Evolutionary conservation across 1,140 invertebrate species (phyloP), one percentile per base, ranked within the genome.

Genomic region (Brachionus sp.): DNA sequence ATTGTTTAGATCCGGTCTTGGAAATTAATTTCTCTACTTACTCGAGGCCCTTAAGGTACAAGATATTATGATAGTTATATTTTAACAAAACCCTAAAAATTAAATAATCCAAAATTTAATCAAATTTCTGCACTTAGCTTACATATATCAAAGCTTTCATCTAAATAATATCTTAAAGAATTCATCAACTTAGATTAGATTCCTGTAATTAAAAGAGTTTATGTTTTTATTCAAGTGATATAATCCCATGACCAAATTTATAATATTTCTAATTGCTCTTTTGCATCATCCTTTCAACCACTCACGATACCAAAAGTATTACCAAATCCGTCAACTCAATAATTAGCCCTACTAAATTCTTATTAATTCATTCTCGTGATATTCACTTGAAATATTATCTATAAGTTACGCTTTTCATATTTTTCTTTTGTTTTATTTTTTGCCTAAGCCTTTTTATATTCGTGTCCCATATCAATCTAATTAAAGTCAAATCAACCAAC

Each of bases 391-490:
- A 33, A 66, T 70, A 70, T 70, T 70, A 70, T 70, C 66, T 70
- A 70, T 37, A 70, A 70, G 66, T 70, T 37, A 70, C 66, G 66
- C 66, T 70, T 39, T 35, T 70, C 16, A 23, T 70, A 19, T 57
- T 53, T 57, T 57, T 57, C 50, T 57, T 39, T 19, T 70, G 33
- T 66, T 33, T 33, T n/a, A 66, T 66, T 66, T 37, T 33, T 66
- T 3, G 64, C 33, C n/a, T 66, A 66, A 66, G 64, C 29, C 33
- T n/a, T 66, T 33, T 66, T 37, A 66, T 66, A 70, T 70, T 70
- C 29, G 66, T 66, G 66, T 39, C 66, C 66, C 66, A 70, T 70
- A 70, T 70, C 66, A 70, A 70, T 70, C 66, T 70, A 70, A 70
- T 70, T 70, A 70, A 44, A 70, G 33, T 39, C 37, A 70, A 70